Conservation (phyloP, 2,113 vertebrate genomes). For the Paracanthobrama guichenoti region DNA sequence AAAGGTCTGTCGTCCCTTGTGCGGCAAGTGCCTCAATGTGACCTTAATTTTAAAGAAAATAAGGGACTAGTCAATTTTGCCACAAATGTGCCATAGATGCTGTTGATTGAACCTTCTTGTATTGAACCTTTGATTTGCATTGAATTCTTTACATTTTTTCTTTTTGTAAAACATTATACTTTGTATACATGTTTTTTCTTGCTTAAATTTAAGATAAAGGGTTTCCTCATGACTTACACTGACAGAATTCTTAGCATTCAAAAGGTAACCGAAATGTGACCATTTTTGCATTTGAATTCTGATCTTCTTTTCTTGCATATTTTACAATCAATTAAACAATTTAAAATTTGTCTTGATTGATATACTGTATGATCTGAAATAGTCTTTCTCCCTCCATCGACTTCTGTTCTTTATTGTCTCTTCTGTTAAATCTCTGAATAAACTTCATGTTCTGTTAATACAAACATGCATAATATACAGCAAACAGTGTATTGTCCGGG, state of each 20-base stretch:
- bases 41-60: not conserved
- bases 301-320: not conserved
- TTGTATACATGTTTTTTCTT: not conserved
- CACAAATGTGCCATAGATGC: not conserved
- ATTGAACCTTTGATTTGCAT: not conserved
- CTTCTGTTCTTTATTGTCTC: not conserved
- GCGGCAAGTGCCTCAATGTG: not conserved
- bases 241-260: not conserved
- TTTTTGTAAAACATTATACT: not conserved
- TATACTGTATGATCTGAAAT: not conserved
- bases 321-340: not conserved
- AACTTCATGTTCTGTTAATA: constrained; percentile 1
- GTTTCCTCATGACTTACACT: not conserved
- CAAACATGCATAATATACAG: not conserved
- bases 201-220: not conserved
- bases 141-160: not conserved
- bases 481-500: not conserved
- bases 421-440: constrained; percentile 6
- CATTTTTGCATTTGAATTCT: not conserved
- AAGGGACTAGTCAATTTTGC: not conserved
- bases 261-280: not conserved
- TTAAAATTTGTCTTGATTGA: not conserved
- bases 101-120: not conserved
- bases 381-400: not conserved
- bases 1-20: not conserved